Evolutionary conservation across 2,888 invertebrate species (phyloP), one percentile per base, ranked within the genome.

Genomic region (Cephus runcator): DNA sequence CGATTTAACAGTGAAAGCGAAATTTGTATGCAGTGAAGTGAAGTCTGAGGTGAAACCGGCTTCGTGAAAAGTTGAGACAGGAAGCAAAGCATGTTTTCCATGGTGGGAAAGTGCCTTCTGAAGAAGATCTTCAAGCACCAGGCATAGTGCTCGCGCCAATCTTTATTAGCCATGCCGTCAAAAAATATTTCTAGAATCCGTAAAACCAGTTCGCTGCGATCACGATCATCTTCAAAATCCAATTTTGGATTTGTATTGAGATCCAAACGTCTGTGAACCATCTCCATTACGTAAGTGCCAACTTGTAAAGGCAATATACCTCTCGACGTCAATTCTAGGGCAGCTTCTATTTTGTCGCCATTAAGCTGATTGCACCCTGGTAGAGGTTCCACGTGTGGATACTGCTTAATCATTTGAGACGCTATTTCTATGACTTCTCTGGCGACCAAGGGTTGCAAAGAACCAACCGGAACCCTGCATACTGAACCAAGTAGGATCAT

Each of bases 1-100:
- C 84, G 82, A 11, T 87, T 80, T 89, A 94, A 91, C 31, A 91
- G 84, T 0, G 92, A 92, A 75, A 87, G 88, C 35, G 93, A 83
- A 77, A 91, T 90, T 12, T 86, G 83, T 4, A 91, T 76, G 40
- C 88, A 89, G 34, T 90, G 87, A 2, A 87, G 81, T 0, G 91
- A 89, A 0, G 88, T 90, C 35, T 87, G 84, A 0, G 86, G 76
- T 31, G 83, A 84, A 0, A 89, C 87, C 0, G 91, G 91, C 75
- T 86, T 85, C 4, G 87, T 79, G 69, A 88, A 91, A 9, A 91
- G 81, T 40, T 89, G 89, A 0, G 90, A 89, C 0, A 91, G 78
- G 71, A 91, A 91, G 1, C 82, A 81, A 0, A 91, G 81, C 15
- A 88, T 83, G 56, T 89, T 87, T n/a, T 86, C 85, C 1, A 83